Conservation (phyloP, 2,797 vertebrate species). For the Rhodeus uyekii region DNA sequence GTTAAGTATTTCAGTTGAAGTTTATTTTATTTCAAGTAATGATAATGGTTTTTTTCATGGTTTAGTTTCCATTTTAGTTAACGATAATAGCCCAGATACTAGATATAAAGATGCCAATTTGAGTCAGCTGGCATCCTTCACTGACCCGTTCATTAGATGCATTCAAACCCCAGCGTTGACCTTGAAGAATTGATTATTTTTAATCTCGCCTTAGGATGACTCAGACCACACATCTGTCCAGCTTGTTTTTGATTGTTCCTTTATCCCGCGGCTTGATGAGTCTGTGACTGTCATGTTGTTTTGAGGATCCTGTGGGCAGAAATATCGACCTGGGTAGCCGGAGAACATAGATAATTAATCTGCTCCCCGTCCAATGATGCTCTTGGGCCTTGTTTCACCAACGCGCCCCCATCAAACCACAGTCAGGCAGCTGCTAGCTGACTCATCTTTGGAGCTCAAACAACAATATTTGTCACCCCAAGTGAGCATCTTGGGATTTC, state of each 20-base stretch:
- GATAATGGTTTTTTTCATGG: too few relatives aligned
- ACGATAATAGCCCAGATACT: too few relatives aligned
- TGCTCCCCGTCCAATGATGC: conserved; percentile 22
- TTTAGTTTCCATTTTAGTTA: too few relatives aligned
- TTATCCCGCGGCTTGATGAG: conserved; percentile 50
- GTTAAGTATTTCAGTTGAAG: too few relatives aligned
- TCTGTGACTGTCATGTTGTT: conserved; percentile 50
- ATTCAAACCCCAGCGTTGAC: conserved; percentile 11
- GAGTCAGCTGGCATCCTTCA: neutral
- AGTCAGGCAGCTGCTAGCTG: neutral
- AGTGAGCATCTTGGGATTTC: conserved; percentile 18
- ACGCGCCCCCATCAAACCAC: neutral
- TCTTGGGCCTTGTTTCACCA: conserved; percentile 17
- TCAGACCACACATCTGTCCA: conserved; percentile 32
- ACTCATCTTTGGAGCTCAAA: neutral
- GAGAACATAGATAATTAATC: conserved; percentile 58
- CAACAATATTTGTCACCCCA: conserved; percentile 12
- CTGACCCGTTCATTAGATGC: conserved; percentile 9
- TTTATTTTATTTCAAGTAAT: too few relatives aligned
- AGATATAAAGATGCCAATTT: neutral
- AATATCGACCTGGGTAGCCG: conserved; percentile 54
- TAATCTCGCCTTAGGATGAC: conserved; percentile 33
- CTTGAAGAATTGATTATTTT: conserved; percentile 31
- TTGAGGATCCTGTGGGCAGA: conserved; percentile 36
- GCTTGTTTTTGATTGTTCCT: conserved; percentile 41